Base-by-base conservation (phyloP, 2,888 invertebrate species). In the Metallyticus violacea region DNA sequence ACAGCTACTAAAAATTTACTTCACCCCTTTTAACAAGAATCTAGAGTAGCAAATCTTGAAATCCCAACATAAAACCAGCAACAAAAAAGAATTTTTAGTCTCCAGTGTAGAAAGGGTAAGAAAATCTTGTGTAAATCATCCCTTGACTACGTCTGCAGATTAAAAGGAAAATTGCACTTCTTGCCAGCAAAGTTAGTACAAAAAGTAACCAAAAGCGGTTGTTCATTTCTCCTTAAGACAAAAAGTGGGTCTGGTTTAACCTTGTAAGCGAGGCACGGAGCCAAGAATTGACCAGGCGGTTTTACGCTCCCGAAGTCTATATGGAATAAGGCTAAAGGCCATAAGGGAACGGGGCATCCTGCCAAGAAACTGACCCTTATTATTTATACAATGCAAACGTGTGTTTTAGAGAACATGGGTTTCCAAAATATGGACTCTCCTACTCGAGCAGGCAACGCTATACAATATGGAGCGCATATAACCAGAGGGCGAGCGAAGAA, bases 321-420 rank as follows among this genome's bases (percentile, higher is more conserved):
- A 79, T 81, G 86, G 81, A 77, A 30, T 22, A 81, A 29, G 82
- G 86, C 77, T 79, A 77, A 81, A 78, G 40, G 81, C 30, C 81
- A 30, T 77, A 77, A 26, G 80, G 81, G 26, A 29, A 28, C 79
- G 77, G 26, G 85, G 85, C 85, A 86, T 6, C 25, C 62, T 82
- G 87, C 87, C 87, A 87, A 82, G 29, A 85, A 87, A 83, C 30
- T 85, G 87, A 87, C 87, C 87, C 83, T 78, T 77, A 87, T 87
- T 87, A 87, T 85, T 87, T 87, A 87, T 87, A 87, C 87, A 87
- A 87, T 85, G 87, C 87, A 82, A 87, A 85, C 87, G 87, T 87
- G 87, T 87, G 87, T 85, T 87, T 82, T 29, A 76, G 40, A 78
- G 86, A 86, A 77, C 84, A 80, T 28, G 78, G 83, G n/a, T 79